phyloP scores from a whole-genome alignment of 2,113 vertebrate genomes.

The Pelmatolapia mariae region DNA sequence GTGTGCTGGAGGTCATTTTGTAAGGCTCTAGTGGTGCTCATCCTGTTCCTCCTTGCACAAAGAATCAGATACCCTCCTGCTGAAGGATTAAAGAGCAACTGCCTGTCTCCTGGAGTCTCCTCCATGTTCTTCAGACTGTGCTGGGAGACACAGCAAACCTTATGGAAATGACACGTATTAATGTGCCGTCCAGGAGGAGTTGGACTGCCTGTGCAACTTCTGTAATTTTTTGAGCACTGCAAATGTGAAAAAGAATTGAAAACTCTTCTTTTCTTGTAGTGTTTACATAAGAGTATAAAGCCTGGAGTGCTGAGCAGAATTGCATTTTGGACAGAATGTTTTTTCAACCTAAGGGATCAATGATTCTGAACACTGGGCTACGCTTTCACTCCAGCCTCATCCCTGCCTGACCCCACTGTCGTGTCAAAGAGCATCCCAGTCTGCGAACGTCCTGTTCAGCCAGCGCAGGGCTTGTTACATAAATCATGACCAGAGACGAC shows the following conservation, averaged over 20 bases:
- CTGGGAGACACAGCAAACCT: background rate
- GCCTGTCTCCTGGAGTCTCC: background rate
- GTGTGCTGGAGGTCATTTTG: background rate
- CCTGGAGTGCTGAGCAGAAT: background rate
- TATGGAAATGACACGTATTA: background rate
- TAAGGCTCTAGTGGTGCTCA: background rate
- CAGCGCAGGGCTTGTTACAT: constrained; percentile 27
- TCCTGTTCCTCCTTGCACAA: background rate
- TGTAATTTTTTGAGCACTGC: background rate
- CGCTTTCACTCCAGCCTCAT: background rate
- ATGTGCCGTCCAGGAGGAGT: background rate
- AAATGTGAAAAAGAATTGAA: background rate
- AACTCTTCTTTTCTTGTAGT: background rate
- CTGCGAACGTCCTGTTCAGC: background rate
- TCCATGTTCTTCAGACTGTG: background rate
- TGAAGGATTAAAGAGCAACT: background rate
- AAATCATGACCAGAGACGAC: constrained; percentile 40
- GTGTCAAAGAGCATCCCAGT: background rate
- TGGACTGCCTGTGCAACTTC: background rate
- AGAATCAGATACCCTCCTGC: background rate
- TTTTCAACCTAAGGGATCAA: background rate
- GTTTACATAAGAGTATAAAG: background rate
- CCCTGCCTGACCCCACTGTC: background rate
- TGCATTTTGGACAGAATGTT: background rate
- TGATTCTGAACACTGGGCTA: background rate